Conservation (phyloP, 1,140 invertebrate genomes). For the Hycleus phaleratus region DNA sequence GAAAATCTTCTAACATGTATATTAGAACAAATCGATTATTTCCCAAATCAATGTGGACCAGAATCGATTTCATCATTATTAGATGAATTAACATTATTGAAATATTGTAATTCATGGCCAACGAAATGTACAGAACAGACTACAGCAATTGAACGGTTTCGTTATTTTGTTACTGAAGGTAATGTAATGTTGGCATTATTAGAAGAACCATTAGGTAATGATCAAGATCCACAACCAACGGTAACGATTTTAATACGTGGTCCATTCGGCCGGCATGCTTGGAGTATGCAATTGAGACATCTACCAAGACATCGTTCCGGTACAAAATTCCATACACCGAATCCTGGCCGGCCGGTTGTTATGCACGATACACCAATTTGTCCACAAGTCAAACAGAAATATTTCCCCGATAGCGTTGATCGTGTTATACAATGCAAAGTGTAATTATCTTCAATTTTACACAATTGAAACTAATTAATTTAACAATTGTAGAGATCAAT, state of each 20-base stretch:
- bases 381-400: constrained; percentile 59
- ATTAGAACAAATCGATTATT: constrained; percentile 76
- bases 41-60: constrained; percentile 74
- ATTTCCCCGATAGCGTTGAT: constrained; percentile 78
- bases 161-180: constrained; percentile 89
- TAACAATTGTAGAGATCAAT: constrained; percentile 52
- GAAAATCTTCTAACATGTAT: constrained; percentile 86
- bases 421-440: constrained; percentile 71
- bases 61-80: constrained; percentile 79
- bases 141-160: constrained; percentile 58
- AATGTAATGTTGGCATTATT: constrained; percentile 80
- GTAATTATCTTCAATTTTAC: constrained; percentile 47
- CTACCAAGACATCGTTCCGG: constrained; percentile 71
- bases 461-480: neutral
- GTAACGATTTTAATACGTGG: constrained; percentile 77
- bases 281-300: constrained; percentile 84
- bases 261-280: constrained; percentile 88
- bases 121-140: constrained; percentile 46
- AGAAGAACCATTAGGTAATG: constrained; percentile 82
- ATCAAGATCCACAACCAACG: constrained; percentile 68
- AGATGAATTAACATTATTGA: constrained; percentile 78
- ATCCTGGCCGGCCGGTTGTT: constrained; percentile 70
- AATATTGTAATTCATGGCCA: constrained; percentile 63
- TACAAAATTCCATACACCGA: constrained; percentile 57
- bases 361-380: constrained; percentile 59